phyloP scores from a whole-genome alignment of 2,888 invertebrate genomes.

The Sesamia inferens region DNA sequence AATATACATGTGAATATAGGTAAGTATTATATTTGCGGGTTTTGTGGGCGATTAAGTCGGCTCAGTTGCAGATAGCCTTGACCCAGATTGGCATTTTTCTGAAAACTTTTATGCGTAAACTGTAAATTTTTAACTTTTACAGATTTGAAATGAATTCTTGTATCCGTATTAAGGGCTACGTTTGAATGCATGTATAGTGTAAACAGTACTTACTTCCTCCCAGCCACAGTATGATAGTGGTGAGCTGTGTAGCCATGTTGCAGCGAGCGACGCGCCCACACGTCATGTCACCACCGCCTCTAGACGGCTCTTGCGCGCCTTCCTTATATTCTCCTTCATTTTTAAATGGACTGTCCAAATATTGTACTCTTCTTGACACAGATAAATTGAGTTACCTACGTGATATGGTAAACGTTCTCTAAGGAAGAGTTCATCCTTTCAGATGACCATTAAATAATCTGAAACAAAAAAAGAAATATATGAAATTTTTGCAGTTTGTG shows the following conservation, averaged over 20 bases:
- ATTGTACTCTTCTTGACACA: slow-evolving; percentile 72
- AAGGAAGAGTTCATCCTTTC: slow-evolving; percentile 66
- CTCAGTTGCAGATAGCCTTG: background rate
- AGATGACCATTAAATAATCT: slow-evolving; percentile 73
- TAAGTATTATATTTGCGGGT: background rate
- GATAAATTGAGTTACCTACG: slow-evolving; percentile 69
- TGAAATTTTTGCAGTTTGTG: slow-evolving; percentile 9
- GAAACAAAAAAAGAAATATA: slow-evolving; percentile 73
- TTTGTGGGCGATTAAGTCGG: background rate
- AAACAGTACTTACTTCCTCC: slow-evolving; percentile 82
- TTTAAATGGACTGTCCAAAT: slow-evolving; percentile 74
- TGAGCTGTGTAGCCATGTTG: slow-evolving; percentile 83
- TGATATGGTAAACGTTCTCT: slow-evolving; percentile 59
- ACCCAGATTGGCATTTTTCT: slow-evolving; percentile 3
- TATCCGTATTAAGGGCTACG: background rate
- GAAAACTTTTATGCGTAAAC: background rate
- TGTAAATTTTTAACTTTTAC: background rate
- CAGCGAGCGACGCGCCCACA: slow-evolving; percentile 69
- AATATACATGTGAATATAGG: background rate
- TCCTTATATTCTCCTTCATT: slow-evolving; percentile 77
- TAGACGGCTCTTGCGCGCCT: slow-evolving; percentile 72
- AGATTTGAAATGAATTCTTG: slow-evolving; percentile 7
- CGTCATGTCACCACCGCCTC: slow-evolving; percentile 81
- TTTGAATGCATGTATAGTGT: background rate
- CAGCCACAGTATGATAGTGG: slow-evolving; percentile 84